Conservation (phyloP, 1,140 invertebrate genomes). For the Cardiocondyla obscurior region DNA sequence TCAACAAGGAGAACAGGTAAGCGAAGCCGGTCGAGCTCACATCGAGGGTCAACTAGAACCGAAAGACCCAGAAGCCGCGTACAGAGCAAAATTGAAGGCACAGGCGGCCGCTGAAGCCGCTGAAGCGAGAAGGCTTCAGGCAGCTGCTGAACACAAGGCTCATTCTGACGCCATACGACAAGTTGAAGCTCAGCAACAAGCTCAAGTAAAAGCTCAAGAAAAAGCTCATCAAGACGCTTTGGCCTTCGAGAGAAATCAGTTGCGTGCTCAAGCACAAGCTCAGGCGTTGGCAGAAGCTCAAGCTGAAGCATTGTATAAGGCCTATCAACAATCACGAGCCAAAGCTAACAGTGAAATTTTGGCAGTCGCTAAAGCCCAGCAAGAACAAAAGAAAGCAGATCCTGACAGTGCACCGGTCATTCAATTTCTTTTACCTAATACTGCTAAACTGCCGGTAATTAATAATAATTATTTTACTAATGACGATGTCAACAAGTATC, state of each 20-base stretch:
- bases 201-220: conserved; percentile 80
- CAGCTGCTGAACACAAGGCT: conserved; percentile 80
- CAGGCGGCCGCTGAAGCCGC: conserved; percentile 76
- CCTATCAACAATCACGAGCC: conserved; percentile 74
- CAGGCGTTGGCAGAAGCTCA: conserved; percentile 81
- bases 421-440: conserved; percentile 79
- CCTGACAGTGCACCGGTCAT: conserved; percentile 78
- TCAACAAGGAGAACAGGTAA: conserved; percentile 77
- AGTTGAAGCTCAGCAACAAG: conserved; percentile 80
- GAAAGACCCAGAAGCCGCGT: conserved; percentile 78
- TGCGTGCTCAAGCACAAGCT: conserved; percentile 79
- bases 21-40: conserved; percentile 79
- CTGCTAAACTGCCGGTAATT: conserved; percentile 73
- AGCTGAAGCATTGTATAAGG: conserved; percentile 79
- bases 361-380: conserved; percentile 77
- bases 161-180: conserved; percentile 80
- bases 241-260: conserved; percentile 80
- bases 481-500: conserved; percentile 77
- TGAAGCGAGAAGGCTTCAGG: conserved; percentile 77
- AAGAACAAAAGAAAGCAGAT: conserved; percentile 73
- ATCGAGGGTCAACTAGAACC: conserved; percentile 76
- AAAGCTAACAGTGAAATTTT: conserved; percentile 79
- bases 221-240: conserved; percentile 78
- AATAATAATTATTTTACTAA: conserved; percentile 76
- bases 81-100: conserved; percentile 77